Evolutionary conservation across 2,797 vertebrate genomes (phyloP), one percentile per base, ranked within the genome.

Genomic region (Pitangus sulphuratus): DNA sequence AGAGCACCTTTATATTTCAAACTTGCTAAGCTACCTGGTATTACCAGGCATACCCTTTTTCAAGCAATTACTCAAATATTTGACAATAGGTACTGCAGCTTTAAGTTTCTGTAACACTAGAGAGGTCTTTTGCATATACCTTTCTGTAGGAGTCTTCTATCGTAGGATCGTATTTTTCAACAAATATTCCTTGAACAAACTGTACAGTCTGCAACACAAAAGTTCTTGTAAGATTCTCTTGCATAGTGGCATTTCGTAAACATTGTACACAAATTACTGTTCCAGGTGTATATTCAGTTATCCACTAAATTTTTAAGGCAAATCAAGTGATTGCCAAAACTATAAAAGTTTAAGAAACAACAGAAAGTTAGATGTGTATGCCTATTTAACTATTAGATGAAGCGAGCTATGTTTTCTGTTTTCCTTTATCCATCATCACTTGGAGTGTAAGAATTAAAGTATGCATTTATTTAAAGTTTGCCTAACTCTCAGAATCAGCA

Each of bases 111-210:
- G 26, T 68, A 87, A 77, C 8, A 51, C 3, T 24, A 54, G 25
- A 54, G 44, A 77, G 18, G 18, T 71, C 35, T 84, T 74, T 31
- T 48, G 37, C 44, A 76, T 95, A 47, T 98, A 99, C 99, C 99
- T 99, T 99, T 98, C 99, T 99, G 97, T 99, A 99, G 86, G 99
- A 99, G 97, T 99, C 99, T 98, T 99, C 99, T 99, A 99, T 99
- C 97, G 99, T 99, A 68, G 99, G 99, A 98, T 99, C 99, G 89
- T 99, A 99, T 97, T 99, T 99, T 98, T 99, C 99, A 98, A 99
- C 99, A 98, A 99, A 99, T 98, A 99, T 99, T 97, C 99, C 99
- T 98, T 99, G 99, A 98, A 99, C 99, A 98, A 99, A 99, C 97
- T 99, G 99, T 97, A 99, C 99, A 87, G 99, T 99, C 99, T 99